These are phyloP conservation scores for Elaphurus davidianus DNA, from an alignment of 2,113 vertebrate species.

Conservation along the genomic window DNA sequence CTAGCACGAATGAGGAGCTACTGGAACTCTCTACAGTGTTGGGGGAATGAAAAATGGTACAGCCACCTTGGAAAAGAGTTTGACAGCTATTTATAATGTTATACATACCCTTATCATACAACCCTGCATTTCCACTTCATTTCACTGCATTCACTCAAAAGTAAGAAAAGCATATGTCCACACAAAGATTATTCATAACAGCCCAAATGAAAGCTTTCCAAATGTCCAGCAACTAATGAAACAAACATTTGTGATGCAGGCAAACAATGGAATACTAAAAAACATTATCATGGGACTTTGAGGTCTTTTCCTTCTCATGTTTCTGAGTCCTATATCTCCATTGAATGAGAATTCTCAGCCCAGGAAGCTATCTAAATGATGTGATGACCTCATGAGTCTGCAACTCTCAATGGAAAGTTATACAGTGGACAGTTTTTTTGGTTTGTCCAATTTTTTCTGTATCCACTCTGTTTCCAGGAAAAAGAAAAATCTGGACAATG, in stretches of 20 bases:
- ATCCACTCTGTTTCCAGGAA: background rate
- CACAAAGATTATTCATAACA: background rate
- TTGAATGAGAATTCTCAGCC: background rate
- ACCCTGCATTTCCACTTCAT: background rate
- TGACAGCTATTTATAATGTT: background rate
- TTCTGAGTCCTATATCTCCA: background rate
- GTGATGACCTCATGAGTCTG: background rate
- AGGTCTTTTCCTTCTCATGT: background rate
- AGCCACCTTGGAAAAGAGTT: background rate
- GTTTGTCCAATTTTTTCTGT: background rate
- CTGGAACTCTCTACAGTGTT: background rate
- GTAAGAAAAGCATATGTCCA: background rate
- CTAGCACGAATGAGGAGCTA: background rate
- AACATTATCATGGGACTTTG: background rate
- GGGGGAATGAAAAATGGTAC: background rate
- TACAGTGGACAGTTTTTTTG: fast-evolving
- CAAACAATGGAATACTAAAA: background rate
- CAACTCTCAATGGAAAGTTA: background rate
- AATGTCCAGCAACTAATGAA: background rate
- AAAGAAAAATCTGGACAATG: background rate
- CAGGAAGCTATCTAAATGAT: background rate
- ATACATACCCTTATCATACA: background rate
- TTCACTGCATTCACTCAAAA: background rate
- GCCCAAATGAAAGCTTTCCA: background rate
- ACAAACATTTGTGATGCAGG: background rate